Percentiles rank a stretch among this genome's conserved stretches.
phyloP scores from a whole-genome alignment of 2,888 invertebrate genomes.

The Pollenia amentaria region DNA sequence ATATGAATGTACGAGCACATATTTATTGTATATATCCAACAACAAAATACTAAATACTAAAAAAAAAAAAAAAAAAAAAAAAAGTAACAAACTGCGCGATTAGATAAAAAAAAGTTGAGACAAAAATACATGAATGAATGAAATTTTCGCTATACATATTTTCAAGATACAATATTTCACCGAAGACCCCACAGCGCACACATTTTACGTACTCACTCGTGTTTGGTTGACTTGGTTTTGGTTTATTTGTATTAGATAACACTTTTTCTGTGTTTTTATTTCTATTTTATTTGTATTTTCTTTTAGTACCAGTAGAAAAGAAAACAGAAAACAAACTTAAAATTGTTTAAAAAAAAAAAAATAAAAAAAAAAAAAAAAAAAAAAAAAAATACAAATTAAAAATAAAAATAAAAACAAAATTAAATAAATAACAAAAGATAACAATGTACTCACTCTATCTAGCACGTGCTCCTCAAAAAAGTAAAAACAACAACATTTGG shows the following conservation, averaged over 20 bases:
- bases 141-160: constrained; percentile 55
- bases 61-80: not conserved
- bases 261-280: constrained; percentile 16
- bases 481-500: constrained; percentile 27
- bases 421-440: constrained; percentile 33
- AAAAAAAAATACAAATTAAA: not conserved
- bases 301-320: constrained; percentile 9
- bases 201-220: constrained; percentile 8
- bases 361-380: constrained; percentile 17
- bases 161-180: constrained; percentile 33
- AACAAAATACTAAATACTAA: no score
- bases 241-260: constrained; percentile 58
- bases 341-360: constrained; percentile 8
- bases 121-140: constrained; percentile 71
- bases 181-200: constrained; percentile 42
- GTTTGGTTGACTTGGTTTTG: not conserved
- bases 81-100: constrained; percentile 48
- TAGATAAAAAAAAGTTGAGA: constrained; percentile 60
- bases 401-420: constrained; percentile 11
- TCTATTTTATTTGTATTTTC: constrained; percentile 20
- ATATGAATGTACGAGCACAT: constrained; percentile 8
- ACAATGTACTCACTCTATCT: constrained; percentile 38
- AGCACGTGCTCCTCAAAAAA: constrained; percentile 63
- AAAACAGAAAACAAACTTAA: constrained; percentile 12
- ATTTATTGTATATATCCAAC: not conserved